A percentile compares a stretch with the other conserved stretches of the same genome.
phyloP scores from a whole-genome alignment of 2,888 invertebrate species.

The Drosophila stalkeri region DNA sequence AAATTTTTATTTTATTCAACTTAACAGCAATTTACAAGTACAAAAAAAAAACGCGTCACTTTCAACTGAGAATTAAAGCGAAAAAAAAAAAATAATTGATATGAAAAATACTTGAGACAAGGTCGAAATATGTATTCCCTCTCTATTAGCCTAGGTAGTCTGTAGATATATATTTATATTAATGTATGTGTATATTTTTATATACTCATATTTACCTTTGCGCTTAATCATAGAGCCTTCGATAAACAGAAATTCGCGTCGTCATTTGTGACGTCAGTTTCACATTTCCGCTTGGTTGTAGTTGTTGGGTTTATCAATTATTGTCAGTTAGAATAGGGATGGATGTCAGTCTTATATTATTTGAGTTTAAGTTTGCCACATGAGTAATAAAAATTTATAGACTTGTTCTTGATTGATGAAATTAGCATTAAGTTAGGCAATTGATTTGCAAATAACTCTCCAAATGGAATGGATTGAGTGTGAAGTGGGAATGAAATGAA shows the following conservation, averaged over 20 bases:
- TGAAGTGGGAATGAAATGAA: not conserved
- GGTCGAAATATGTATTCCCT: conserved; percentile 9
- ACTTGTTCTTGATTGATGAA: conserved; percentile 25
- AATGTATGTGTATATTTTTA: not conserved
- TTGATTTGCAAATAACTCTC: conserved; percentile 11
- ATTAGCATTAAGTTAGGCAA: conserved; percentile 40
- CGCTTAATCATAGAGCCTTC: conserved; percentile 41
- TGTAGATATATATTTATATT: not conserved
- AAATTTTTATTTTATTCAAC: conserved; percentile 17
- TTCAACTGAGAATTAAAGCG: conserved; percentile 6
- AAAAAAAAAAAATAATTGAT: conserved; percentile 19
- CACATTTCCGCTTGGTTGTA: conserved; percentile 42
- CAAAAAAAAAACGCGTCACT: conserved; percentile 50
- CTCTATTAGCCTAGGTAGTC: not conserved
- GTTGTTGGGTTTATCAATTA: conserved; percentile 59
- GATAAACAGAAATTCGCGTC: conserved; percentile 45
- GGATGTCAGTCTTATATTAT: conserved; percentile 45
- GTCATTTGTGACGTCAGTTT: conserved; percentile 62
- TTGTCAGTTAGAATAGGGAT: conserved; percentile 48
- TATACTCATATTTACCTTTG: conserved; percentile 27
- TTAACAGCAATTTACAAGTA: conserved; percentile 76
- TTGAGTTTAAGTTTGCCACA: conserved; percentile 29
- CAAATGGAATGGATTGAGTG: not conserved
- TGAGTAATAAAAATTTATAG: conserved; percentile 62
- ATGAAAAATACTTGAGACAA: conserved; percentile 24